These are phyloP conservation scores for Eurytoma californica DNA, from an alignment of 2,888 invertebrate species.

Conservation along the genomic window DNA sequence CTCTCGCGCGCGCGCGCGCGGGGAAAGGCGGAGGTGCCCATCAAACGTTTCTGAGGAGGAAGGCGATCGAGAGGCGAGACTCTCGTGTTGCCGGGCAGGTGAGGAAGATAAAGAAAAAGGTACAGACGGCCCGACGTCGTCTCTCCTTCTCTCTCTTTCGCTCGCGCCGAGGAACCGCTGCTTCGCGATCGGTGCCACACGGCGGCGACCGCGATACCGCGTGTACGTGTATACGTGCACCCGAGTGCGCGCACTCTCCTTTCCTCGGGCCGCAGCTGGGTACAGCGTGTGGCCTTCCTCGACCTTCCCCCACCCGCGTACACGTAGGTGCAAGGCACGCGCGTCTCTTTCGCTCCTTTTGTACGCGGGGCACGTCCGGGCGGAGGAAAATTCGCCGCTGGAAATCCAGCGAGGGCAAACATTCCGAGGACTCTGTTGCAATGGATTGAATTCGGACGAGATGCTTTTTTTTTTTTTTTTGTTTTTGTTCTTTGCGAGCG, in stretches of 20 bases:
- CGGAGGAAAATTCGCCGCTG: constrained; percentile 23
- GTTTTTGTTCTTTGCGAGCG: too few relatives aligned
- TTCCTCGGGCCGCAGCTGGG: constrained; percentile 64
- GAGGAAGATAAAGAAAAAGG: constrained; percentile 47
- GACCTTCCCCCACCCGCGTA: constrained; percentile 67
- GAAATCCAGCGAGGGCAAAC: background rate
- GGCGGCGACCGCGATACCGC: background rate
- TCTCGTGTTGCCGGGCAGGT: constrained; percentile 43
- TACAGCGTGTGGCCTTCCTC: constrained; percentile 73
- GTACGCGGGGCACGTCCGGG: background rate
- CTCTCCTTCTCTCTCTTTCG: constrained; percentile 13
- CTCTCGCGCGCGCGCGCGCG: too few relatives aligned
- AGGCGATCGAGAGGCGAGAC: background rate
- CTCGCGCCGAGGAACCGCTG: background rate
- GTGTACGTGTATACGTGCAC: background rate
- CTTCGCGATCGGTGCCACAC: background rate
- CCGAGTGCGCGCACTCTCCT: background rate
- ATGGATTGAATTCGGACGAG: too few relatives aligned
- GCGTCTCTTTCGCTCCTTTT: background rate
- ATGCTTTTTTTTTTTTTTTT: too few relatives aligned
- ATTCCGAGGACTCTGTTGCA: background rate
- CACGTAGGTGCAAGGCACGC: background rate
- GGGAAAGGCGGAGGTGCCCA: background rate
- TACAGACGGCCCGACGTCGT: constrained; percentile 6
- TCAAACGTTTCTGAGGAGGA: constrained; percentile 1